phyloP scores from a whole-genome alignment of 2,113 vertebrate species.

The Sander vitreus region DNA sequence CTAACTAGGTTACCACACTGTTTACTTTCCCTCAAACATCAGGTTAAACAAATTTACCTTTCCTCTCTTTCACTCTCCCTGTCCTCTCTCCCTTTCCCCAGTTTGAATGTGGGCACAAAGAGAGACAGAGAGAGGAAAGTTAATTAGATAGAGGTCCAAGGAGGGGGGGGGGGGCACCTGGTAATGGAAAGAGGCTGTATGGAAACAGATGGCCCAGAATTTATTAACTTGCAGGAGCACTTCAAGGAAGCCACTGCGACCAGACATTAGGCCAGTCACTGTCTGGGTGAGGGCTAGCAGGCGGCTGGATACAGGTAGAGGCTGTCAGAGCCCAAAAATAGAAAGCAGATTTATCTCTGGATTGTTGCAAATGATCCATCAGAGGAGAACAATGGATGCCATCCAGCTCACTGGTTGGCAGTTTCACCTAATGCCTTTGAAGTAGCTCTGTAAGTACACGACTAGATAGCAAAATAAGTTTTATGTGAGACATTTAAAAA shows the following conservation, averaged over 20 bases:
- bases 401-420: constrained; percentile 52
- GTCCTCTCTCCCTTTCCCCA: constrained; percentile 53
- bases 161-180: constrained; percentile 66
- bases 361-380: constrained; percentile 79
- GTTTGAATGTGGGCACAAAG: constrained; percentile 72
- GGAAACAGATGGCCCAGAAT: constrained; percentile 86
- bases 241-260: constrained; percentile 80
- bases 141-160: constrained; percentile 83
- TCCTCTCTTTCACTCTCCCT: constrained; percentile 47
- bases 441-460: constrained; percentile 26
- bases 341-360: constrained; percentile 77
- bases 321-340: constrained; percentile 78
- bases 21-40: constrained; percentile 77
- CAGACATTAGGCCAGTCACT: constrained; percentile 82
- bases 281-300: constrained; percentile 73
- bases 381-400: constrained; percentile 71
- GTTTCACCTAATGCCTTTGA: constrained; percentile 52
- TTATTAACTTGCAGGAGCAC: constrained; percentile 85
- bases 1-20: constrained; percentile 69
- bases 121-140: constrained; percentile 79
- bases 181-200: constrained; percentile 80
- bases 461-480: constrained; percentile 21
- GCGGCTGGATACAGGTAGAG: constrained; percentile 77
- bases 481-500: constrained; percentile 9
- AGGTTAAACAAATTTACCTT: constrained; percentile 71